phyloP scores from a whole-genome alignment of 2,113 vertebrate genomes.

The Megalops atlanticus region DNA sequence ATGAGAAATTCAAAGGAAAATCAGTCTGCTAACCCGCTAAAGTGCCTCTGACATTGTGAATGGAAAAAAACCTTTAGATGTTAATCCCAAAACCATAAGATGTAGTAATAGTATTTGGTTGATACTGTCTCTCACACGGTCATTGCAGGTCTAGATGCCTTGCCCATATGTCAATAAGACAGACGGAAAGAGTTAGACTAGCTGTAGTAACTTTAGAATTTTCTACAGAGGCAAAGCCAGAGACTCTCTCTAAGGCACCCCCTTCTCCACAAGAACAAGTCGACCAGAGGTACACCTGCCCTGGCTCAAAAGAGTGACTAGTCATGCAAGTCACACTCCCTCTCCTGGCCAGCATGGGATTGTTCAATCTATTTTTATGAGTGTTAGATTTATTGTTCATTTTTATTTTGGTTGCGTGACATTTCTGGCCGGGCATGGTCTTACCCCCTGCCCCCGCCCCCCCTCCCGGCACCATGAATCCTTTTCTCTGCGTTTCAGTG shows the following conservation, averaged over 20 bases:
- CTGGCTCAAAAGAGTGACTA: not conserved
- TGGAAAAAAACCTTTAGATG: not conserved
- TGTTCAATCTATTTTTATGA: not conserved
- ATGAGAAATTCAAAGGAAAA: not conserved
- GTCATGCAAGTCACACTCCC: not conserved
- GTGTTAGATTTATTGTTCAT: slow-evolving; percentile 2
- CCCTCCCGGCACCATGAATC: not conserved
- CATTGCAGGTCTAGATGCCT: not conserved
- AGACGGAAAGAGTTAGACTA: not conserved
- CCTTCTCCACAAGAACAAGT: not conserved
- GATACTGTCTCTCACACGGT: not conserved
- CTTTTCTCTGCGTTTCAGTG: not conserved
- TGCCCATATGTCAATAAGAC: not conserved
- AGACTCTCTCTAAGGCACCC: not conserved
- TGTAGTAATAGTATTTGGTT: not conserved
- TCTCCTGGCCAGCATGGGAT: not conserved
- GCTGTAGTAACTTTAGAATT: not conserved
- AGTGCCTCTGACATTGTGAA: slow-evolving; percentile 4
- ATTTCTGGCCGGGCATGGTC: not conserved
- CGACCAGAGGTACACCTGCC: not conserved
- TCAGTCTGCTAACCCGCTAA: not conserved
- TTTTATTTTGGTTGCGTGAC: not conserved
- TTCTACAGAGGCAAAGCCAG: not conserved
- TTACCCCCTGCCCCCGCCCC: too few species aligned
- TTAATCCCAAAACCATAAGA: not conserved